Conservation (phyloP, 1,140 invertebrate genomes). For the Ips typographus region DNA sequence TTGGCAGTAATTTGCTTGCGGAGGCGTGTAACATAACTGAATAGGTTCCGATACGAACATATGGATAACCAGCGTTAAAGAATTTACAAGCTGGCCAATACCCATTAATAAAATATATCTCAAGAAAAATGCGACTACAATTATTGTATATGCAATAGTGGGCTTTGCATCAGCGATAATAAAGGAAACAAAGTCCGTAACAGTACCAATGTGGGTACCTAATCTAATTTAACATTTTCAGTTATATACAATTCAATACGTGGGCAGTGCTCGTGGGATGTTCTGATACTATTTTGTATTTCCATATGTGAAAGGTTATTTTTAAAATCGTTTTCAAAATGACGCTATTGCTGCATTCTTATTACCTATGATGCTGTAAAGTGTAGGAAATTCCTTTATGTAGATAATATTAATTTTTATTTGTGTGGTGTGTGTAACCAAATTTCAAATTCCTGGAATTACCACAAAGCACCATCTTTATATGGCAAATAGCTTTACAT, state of each 20-base stretch:
- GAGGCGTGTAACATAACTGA: too few species aligned
- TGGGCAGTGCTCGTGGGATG: conserved; percentile 35
- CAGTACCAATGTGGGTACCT: conserved; percentile 33
- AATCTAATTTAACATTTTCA: conserved; percentile 34
- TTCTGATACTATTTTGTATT: conserved; percentile 44
- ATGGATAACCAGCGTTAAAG: too few species aligned
- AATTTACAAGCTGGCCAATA: neutral
- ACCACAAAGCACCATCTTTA: too few species aligned
- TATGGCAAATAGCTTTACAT: too few species aligned
- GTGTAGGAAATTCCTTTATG: too few species aligned
- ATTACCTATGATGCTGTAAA: neutral
- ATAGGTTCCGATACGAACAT: too few species aligned
- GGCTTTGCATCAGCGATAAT: conserved; percentile 32
- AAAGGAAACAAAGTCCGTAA: conserved; percentile 31
- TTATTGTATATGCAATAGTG: conserved; percentile 31
- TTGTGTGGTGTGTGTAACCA: too few species aligned
- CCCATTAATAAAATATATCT: neutral
- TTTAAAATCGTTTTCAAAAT: conserved; percentile 37
- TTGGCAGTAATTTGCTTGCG: too few species aligned
- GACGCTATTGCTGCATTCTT: neutral
- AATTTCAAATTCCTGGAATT: too few species aligned
- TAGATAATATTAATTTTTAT: too few species aligned
- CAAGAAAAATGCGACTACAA: conserved; percentile 17
- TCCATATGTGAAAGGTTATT: conserved; percentile 40
- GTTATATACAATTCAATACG: conserved; percentile 29